These are phyloP conservation scores for Harlomillsia oculata DNA, from an alignment of 1,140 invertebrate genomes.

Conservation along the genomic window DNA sequence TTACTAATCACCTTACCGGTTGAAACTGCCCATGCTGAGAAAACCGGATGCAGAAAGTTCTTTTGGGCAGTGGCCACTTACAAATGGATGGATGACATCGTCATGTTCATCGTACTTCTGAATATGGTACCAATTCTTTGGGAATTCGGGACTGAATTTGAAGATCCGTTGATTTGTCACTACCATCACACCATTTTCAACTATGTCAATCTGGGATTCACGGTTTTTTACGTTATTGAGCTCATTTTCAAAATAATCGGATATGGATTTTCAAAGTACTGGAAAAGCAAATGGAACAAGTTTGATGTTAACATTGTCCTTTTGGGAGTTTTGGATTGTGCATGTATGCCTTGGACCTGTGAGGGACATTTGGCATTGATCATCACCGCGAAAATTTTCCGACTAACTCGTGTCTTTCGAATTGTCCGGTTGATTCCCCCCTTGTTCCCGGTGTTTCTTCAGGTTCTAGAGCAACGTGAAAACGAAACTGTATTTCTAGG, in stretches of 20 bases:
- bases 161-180: background rate
- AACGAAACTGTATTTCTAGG: slow-evolving; percentile 29
- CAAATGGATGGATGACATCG: slow-evolving; percentile 17
- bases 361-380: background rate
- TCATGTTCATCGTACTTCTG: slow-evolving; percentile 21
- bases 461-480: slow-evolving; percentile 35
- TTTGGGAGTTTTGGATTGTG: slow-evolving; percentile 7
- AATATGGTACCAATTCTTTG: slow-evolving; percentile 23
- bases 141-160: slow-evolving; percentile 7
- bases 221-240: slow-evolving; percentile 17
- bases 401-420: slow-evolving; percentile 11
- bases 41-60: background rate
- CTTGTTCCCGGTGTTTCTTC: slow-evolving; percentile 29
- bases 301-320: slow-evolving; percentile 21
- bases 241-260: slow-evolving; percentile 21
- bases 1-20: slow-evolving; percentile 3
- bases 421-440: slow-evolving; percentile 12
- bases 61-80: slow-evolving; percentile 11
- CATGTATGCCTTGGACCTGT: background rate
- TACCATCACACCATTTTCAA: background rate
- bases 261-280: slow-evolving; percentile 9
- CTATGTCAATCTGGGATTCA: slow-evolving; percentile 16
- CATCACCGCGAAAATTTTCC: background rate
- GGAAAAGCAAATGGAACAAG: slow-evolving; percentile 26
- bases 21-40: slow-evolving; percentile 7